Percentiles rank a stretch among this genome's conserved stretches.
Evolutionary conservation across 2,888 invertebrate genomes (phyloP).

Genomic region (Cryptophagus acutangulus): DNA sequence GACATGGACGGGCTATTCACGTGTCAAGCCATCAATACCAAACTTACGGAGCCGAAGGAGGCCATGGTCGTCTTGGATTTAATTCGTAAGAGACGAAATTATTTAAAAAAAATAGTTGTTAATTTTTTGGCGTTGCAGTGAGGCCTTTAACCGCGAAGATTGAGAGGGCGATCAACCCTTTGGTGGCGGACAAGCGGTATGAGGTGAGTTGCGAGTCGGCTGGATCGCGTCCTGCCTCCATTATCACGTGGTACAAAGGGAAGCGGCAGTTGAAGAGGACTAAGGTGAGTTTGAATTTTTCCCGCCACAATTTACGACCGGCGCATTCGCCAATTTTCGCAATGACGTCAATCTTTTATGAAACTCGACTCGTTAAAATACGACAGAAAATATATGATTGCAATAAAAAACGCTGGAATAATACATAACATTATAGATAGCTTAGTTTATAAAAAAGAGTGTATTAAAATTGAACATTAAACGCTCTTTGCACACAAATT

Average conservation of each 20-base stretch:
- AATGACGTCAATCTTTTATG: too few relatives aligned
- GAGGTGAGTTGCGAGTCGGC: conserved; percentile 79
- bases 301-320: conserved; percentile 1
- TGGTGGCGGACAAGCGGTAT: conserved; percentile 78
- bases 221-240: conserved; percentile 79
- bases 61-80: conserved; percentile 71
- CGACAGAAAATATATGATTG: too few relatives aligned
- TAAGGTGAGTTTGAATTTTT: conserved; percentile 53
- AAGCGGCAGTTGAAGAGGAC: conserved; percentile 75
- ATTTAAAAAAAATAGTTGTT: conserved; percentile 7
- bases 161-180: conserved; percentile 60
- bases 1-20: conserved; percentile 83
- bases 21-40: conserved; percentile 82
- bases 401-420: too few relatives aligned
- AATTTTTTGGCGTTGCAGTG: conserved; percentile 54
- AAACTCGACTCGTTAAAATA: too few relatives aligned
- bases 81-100: conserved; percentile 59
- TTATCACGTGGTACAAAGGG: conserved; percentile 87
- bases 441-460: too few relatives aligned
- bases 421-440: too few relatives aligned
- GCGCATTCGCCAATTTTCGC: too few relatives aligned
- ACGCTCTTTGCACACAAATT: too few relatives aligned
- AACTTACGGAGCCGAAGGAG: conserved; percentile 73
- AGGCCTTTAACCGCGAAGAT: conserved; percentile 78
- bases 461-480: too few relatives aligned